Base-by-base conservation (phyloP, 1,140 invertebrate species). In the Psix sp. region DNA sequence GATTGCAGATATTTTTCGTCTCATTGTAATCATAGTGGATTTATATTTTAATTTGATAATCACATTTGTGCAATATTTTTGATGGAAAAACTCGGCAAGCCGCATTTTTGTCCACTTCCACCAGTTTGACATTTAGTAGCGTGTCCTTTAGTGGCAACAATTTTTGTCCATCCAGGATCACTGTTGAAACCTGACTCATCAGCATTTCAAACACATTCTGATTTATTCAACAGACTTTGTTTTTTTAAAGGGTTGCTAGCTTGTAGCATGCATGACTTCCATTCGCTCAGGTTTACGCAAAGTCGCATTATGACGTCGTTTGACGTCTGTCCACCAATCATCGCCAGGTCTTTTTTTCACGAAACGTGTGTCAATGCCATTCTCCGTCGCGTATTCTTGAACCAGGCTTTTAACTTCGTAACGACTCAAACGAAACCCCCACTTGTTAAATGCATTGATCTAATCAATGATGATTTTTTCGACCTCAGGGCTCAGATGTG, bases 41-140 rank as follows among this genome's bases (percentile, higher is more conserved):
- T 3, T 13, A 14, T 26, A 26, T 13, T 26, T 2, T 14, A 13
- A 43, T 3, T 3, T 40, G 14, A 6, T 42, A 21, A 16, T 36
- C 14, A 62, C 43, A 43, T 62, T 62, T 62, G 24, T 40, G 38
- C 5, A 62, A 48, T 40, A 62, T 49, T 11, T 36, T 35, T 0
- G 57, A 45, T 0, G 57, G 43, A 15, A 62, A 17, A 49, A 49
- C 15, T 18, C 14, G 0, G 9, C 45, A 43, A 9, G 18, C 20
- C 9, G 45, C 57, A 49, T 62, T 62, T 11, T 40, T 36, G 42
- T 45, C 56, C 56, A 29, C 56, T 59, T 38, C 42, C 56, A 5
- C 14, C 33, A 13, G 35, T 59, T 15, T 59, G 43, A 17, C 42
- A 18, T 48, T 46, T 59, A 0, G 42, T 43, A 26, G 56, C 17